Conservation (phyloP, 2,113 vertebrate species). For the Carassius carassius region DNA sequence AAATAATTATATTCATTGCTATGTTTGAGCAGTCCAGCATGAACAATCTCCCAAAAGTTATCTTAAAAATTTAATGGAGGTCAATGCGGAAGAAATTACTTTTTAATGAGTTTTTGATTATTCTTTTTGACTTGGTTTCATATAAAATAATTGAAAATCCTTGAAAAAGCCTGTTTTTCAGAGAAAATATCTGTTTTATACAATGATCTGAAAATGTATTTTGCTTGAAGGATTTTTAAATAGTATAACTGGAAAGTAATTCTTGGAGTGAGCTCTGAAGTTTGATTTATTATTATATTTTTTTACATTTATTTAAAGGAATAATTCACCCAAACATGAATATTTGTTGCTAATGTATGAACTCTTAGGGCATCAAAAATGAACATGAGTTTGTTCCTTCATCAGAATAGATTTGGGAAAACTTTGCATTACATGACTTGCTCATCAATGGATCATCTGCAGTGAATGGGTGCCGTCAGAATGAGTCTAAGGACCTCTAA, state of each 20-base stretch:
- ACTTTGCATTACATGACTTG: neutral
- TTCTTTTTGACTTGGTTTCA: neutral
- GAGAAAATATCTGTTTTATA: neutral
- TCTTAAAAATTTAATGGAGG: neutral
- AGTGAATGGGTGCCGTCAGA: neutral
- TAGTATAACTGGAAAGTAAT: neutral
- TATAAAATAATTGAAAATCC: neutral
- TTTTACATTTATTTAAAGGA: too few species aligned
- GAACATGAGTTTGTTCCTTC: neutral
- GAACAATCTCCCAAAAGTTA: neutral
- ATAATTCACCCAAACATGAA: too few species aligned
- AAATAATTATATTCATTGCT: neutral
- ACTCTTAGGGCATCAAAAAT: too few species aligned
- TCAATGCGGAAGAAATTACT: neutral
- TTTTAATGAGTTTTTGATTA: neutral
- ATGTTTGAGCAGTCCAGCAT: too few species aligned
- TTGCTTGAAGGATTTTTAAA: neutral
- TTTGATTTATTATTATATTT: too few species aligned
- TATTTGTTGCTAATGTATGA: too few species aligned
- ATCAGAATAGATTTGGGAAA: neutral
- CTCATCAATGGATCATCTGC: neutral
- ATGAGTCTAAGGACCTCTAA: too few species aligned
- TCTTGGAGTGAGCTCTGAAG: too few species aligned
- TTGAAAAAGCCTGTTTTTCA: neutral
- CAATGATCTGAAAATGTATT: neutral